phyloP scores from a whole-genome alignment of 1,140 invertebrate genomes.

The Nasonia vitripennis region DNA sequence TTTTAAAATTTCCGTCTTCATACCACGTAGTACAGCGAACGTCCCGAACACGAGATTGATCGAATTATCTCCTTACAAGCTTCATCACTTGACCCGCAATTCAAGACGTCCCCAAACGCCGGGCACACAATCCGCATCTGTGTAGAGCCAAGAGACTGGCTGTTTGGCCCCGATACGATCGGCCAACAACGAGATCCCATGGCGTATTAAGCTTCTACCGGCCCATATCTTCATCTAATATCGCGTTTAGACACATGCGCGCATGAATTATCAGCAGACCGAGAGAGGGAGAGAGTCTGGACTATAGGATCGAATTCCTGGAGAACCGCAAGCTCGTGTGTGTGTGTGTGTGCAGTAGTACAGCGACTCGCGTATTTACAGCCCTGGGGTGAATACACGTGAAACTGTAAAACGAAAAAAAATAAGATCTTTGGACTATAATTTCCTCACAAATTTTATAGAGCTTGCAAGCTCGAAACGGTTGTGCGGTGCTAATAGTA shows the following conservation, averaged over 20 bases:
- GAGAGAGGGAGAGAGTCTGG: neutral
- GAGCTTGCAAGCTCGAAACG: too few relatives aligned
- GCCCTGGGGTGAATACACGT: neutral
- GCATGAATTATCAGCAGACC: neutral
- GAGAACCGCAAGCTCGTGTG: neutral
- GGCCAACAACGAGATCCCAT: neutral
- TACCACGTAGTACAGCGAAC: too few relatives aligned
- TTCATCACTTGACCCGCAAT: too few relatives aligned
- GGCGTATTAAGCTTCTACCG: neutral
- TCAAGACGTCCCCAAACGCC: too few relatives aligned
- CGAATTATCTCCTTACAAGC: too few relatives aligned
- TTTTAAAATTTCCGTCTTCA: too few relatives aligned
- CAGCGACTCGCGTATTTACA: neutral
- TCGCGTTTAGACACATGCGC: too few relatives aligned
- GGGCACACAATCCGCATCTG: too few relatives aligned
- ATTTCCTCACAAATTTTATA: neutral
- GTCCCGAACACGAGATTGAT: too few relatives aligned
- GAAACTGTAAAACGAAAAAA: neutral
- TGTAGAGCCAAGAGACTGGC: too few relatives aligned
- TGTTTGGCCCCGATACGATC: neutral
- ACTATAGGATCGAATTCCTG: too few relatives aligned
- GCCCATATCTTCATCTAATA: too few relatives aligned
- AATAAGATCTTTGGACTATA: neutral
- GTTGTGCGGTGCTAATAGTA: constrained; percentile 9
- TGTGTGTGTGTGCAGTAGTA: neutral